These are phyloP conservation scores for Megalopta genalis DNA, from an alignment of 1,140 invertebrate genomes.

Conservation along the genomic window DNA sequence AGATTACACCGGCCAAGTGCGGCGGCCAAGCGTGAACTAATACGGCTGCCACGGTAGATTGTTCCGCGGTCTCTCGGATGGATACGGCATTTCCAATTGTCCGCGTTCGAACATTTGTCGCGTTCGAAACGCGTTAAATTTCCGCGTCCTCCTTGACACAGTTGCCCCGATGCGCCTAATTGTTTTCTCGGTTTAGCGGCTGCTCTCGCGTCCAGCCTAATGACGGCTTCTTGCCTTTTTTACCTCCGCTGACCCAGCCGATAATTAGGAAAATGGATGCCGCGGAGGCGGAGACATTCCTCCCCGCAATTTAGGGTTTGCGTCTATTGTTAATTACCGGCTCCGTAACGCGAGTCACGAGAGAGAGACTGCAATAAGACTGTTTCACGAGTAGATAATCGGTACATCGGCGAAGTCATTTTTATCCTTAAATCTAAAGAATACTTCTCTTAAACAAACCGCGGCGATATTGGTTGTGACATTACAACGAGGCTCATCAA, in stretches of 20 bases:
- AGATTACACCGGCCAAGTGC: background rate
- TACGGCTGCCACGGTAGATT: background rate
- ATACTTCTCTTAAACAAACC: background rate
- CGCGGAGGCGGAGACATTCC: background rate
- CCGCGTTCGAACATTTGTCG: background rate
- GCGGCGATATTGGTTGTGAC: background rate
- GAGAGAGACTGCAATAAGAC: no score
- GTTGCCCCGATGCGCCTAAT: background rate
- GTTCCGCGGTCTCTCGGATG: background rate
- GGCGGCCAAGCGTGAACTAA: constrained; percentile 4
- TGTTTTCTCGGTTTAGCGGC: background rate
- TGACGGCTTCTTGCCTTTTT: background rate
- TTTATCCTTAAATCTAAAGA: no score
- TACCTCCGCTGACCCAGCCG: background rate
- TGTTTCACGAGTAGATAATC: no score
- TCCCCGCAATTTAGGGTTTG: background rate
- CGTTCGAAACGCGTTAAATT: background rate
- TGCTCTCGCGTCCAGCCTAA: background rate
- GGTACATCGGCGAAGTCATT: no score
- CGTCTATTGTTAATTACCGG: background rate
- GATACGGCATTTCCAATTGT: background rate
- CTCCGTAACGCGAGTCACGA: background rate
- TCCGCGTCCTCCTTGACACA: background rate
- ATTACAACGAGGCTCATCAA: background rate
- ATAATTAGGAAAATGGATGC: background rate